Evolutionary conservation across 2,797 vertebrate species (phyloP).

Genomic region (Betta splendens): DNA sequence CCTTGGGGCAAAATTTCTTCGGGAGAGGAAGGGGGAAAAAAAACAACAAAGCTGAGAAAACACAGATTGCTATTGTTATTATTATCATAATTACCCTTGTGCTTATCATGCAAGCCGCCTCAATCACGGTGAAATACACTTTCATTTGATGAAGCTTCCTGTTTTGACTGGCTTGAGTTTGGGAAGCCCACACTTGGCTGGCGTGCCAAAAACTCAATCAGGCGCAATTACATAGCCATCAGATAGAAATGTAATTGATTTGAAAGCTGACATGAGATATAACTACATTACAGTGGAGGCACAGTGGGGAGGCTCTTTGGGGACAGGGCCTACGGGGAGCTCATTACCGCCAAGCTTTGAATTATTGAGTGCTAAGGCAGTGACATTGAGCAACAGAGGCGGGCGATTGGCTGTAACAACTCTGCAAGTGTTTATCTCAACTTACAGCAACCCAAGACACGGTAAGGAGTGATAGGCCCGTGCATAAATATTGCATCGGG

Average conservation of each 20-base stretch:
- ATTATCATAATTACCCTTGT: slow-evolving; percentile 74
- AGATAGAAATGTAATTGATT: slow-evolving; percentile 87
- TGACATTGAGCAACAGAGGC: slow-evolving; percentile 75
- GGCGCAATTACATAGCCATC: slow-evolving; percentile 83
- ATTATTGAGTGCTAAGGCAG: slow-evolving; percentile 80
- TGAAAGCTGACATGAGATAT: slow-evolving; percentile 86
- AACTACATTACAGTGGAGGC: slow-evolving; percentile 81
- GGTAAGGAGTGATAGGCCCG: slow-evolving; percentile 58
- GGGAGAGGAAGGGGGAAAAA: slow-evolving; percentile 40
- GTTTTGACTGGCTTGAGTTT: slow-evolving; percentile 79
- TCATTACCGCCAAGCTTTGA: slow-evolving; percentile 83
- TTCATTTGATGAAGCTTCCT: slow-evolving; percentile 81
- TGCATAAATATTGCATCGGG: slow-evolving; percentile 72
- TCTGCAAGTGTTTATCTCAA: slow-evolving; percentile 81
- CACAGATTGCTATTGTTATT: slow-evolving; percentile 77
- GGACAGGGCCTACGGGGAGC: slow-evolving; percentile 79
- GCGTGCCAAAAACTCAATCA: slow-evolving; percentile 84
- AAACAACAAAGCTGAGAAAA: slow-evolving; percentile 77
- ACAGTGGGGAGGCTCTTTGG: slow-evolving; percentile 72
- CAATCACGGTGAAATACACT: slow-evolving; percentile 80
- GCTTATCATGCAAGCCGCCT: slow-evolving; percentile 71
- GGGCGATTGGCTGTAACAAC: slow-evolving; percentile 72
- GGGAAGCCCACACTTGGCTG: slow-evolving; percentile 73
- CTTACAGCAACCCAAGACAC: slow-evolving; percentile 77
- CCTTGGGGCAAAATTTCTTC: slow-evolving; percentile 66